Evolutionary conservation across 2,797 vertebrate genomes (phyloP).

Genomic region (Notoglanidium macrostoma): DNA sequence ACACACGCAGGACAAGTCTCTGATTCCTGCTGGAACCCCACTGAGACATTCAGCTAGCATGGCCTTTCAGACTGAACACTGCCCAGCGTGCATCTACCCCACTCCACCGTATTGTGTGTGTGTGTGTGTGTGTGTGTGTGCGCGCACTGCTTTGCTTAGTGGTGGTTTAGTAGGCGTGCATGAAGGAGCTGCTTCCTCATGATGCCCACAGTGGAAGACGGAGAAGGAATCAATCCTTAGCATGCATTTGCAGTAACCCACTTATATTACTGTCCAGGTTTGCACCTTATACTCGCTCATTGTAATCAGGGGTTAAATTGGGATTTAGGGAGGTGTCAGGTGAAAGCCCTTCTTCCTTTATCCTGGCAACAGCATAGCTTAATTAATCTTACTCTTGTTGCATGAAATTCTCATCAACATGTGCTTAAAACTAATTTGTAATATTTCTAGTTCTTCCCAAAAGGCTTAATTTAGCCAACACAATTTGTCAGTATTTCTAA

Average conservation of each 20-base stretch:
- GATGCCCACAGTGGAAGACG: slow-evolving; percentile 45
- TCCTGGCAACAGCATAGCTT: not conserved
- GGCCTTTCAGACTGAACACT: slow-evolving; percentile 40
- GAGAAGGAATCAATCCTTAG: slow-evolving; percentile 43
- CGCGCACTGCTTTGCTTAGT: slow-evolving; percentile 34
- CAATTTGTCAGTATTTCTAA: not conserved
- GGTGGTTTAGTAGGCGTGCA: slow-evolving; percentile 31
- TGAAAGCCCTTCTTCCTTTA: not conserved
- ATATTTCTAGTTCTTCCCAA: not conserved
- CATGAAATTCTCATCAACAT: not conserved
- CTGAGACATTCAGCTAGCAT: slow-evolving; percentile 39
- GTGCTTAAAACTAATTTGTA: not conserved
- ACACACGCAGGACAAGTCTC: slow-evolving; percentile 40
- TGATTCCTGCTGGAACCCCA: slow-evolving; percentile 51
- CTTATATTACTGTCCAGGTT: not conserved
- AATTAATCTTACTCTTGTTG: not conserved
- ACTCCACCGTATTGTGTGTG: slow-evolving; percentile 45
- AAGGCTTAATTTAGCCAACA: not conserved
- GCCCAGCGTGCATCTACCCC: slow-evolving; percentile 54
- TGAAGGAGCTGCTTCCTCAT: slow-evolving; percentile 45
- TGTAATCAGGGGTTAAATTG: slow-evolving; percentile 11
- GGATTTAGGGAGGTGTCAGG: not conserved
- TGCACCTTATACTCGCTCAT: not conserved
- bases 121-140: slow-evolving; percentile 24
- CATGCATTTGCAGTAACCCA: slow-evolving; percentile 39